Percentiles rank a stretch among this genome's conserved stretches.
Conservation (phyloP, 2,113 vertebrate species). For the Crypturellus undulatus region DNA sequence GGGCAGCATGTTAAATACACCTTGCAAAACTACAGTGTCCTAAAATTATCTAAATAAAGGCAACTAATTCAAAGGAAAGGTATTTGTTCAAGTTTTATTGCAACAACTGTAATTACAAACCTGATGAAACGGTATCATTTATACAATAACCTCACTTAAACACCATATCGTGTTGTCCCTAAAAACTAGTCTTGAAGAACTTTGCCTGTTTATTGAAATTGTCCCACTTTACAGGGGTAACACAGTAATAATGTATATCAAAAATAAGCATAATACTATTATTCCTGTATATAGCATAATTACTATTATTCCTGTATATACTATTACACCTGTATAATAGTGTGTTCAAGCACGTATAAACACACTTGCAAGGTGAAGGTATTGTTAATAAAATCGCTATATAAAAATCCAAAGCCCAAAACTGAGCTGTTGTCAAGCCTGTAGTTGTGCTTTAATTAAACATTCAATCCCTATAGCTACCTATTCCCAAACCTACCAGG, state of each 20-base stretch:
- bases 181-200: not conserved
- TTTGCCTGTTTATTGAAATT: not conserved
- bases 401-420: not conserved
- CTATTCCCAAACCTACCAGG: not conserved
- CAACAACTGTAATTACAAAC: not conserved
- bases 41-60: not conserved
- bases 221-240: not conserved
- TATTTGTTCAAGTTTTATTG: conserved; percentile 16
- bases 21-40: not conserved
- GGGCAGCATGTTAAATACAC: not conserved
- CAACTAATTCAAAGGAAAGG: not conserved
- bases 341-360: not conserved
- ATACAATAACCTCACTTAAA: not conserved
- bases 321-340: not conserved
- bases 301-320: too few relatives aligned
- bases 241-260: not conserved
- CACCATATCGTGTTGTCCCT: not conserved
- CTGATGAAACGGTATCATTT: not conserved
- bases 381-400: not conserved
- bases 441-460: not conserved
- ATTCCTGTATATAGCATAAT: too few relatives aligned
- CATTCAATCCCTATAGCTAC: rapidly evolving
- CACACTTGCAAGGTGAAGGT: not conserved
- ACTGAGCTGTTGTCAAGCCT: not conserved
- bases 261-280: not conserved